A percentile compares a stretch with the other conserved stretches of the same genome.
Evolutionary conservation across 2,113 vertebrate species (phyloP).

Genomic region (Tupaia tana): DNA sequence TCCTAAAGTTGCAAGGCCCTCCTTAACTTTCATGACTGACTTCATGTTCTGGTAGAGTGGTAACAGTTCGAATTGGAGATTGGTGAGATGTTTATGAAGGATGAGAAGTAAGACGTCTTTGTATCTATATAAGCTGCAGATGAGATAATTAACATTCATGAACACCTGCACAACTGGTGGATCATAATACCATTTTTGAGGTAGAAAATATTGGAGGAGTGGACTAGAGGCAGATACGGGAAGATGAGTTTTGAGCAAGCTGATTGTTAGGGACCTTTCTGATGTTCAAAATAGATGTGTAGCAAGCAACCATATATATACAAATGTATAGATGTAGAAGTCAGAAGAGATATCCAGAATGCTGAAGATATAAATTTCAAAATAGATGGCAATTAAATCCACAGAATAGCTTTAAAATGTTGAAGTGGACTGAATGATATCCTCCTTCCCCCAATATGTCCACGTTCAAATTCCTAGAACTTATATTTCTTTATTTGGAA

Average conservation of each 20-base stretch:
- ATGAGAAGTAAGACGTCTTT: background rate
- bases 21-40: background rate
- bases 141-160: background rate
- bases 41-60: background rate
- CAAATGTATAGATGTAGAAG: background rate
- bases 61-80: background rate
- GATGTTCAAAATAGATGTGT: background rate
- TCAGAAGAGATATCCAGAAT: background rate
- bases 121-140: background rate
- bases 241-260: background rate
- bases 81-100: background rate
- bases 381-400: background rate
- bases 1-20: background rate
- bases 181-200: background rate
- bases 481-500: background rate
- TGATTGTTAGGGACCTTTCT: background rate
- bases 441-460: background rate
- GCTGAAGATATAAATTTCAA: background rate
- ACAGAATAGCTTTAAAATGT: background rate
- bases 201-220: background rate
- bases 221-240: background rate
- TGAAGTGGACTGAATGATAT: background rate
- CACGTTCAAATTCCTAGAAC: background rate
- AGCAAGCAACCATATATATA: background rate
- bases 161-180: background rate